These are phyloP conservation scores for Platycercus adscitus DNA, from an alignment of 2,113 vertebrate species.

Conservation along the genomic window DNA sequence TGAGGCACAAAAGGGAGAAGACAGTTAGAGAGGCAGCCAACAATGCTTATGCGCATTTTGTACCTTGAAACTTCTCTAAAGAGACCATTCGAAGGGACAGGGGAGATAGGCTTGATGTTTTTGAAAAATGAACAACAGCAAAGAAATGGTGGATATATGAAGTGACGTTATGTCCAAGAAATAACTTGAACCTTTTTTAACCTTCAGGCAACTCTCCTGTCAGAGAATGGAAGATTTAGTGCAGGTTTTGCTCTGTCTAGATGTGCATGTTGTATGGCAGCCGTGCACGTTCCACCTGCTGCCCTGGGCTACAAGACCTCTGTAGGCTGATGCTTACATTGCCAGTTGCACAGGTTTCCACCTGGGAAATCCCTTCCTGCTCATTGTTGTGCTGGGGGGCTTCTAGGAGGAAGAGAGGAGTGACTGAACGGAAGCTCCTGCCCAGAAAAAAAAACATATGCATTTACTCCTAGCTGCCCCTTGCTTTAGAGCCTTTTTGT, in stretches of 20 bases:
- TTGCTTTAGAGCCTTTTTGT: background rate
- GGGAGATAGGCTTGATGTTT: background rate
- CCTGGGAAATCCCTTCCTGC: background rate
- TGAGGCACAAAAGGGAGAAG: background rate
- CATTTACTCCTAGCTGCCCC: accelerated
- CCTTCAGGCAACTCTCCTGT: accelerated
- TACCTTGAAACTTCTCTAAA: background rate
- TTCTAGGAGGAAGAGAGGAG: background rate
- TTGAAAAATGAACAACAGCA: background rate
- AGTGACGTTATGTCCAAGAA: background rate
- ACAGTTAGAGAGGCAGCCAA: background rate
- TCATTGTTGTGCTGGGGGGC: accelerated
- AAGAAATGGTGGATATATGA: background rate
- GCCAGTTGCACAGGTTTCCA: background rate
- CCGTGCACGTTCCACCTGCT: accelerated
- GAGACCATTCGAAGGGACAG: background rate
- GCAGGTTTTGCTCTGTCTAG: background rate
- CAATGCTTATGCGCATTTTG: background rate
- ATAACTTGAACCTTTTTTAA: background rate
- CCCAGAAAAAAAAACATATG: accelerated
- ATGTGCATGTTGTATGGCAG: accelerated
- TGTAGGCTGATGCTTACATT: accelerated
- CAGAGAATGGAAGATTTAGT: background rate
- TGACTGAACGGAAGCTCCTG: background rate
- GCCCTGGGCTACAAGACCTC: background rate